Percentiles rank a stretch among this genome's conserved stretches.
Conservation (phyloP, 2,888 invertebrate species). For the Plebejus anna region DNA sequence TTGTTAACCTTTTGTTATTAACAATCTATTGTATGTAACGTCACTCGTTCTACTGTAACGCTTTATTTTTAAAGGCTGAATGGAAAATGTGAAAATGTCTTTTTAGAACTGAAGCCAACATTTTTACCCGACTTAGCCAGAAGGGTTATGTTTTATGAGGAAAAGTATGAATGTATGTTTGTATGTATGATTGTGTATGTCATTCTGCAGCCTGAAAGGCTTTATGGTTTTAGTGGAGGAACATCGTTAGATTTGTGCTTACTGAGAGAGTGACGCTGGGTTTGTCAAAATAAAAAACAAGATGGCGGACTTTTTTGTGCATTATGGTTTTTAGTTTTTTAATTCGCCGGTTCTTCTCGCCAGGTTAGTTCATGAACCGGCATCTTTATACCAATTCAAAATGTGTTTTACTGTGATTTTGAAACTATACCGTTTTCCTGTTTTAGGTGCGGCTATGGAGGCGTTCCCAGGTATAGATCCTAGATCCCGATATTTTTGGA, state of each 20-base stretch:
- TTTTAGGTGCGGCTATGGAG: conserved; percentile 60
- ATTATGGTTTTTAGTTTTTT: too few relatives aligned
- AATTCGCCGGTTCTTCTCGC: too few relatives aligned
- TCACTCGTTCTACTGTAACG: not conserved
- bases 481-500: conserved; percentile 69
- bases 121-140: conserved; percentile 37
- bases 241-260: too few relatives aligned
- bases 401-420: not conserved
- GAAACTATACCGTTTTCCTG: not conserved
- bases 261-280: too few relatives aligned
- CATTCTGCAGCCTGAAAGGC: too few relatives aligned
- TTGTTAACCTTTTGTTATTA: not conserved
- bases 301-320: too few relatives aligned
- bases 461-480: conserved; percentile 57
- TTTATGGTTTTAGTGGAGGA: too few relatives aligned
- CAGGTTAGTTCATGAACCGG: too few relatives aligned
- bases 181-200: too few relatives aligned
- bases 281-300: too few relatives aligned
- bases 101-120: conserved; percentile 8
- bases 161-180: too few relatives aligned
- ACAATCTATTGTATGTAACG: not conserved
- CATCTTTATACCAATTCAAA: too few relatives aligned
- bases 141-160: not conserved
- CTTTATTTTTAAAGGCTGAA: not conserved
- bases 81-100: conserved; percentile 4